A percentile compares a stretch with the other conserved stretches of the same genome.
Evolutionary conservation across 2,888 invertebrate species (phyloP).

Genomic region (Microplitis manilae): DNA sequence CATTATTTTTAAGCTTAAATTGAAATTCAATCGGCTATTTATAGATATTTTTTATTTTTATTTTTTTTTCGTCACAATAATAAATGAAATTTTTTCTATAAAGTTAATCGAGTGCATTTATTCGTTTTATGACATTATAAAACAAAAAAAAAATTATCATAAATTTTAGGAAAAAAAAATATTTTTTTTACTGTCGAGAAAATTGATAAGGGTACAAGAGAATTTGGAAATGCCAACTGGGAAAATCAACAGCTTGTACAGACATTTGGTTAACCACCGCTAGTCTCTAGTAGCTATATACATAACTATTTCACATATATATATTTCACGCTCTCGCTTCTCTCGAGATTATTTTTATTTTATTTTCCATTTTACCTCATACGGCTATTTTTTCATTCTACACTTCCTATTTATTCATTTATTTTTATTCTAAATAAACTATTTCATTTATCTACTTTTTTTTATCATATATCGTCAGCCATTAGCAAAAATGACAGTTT

Average conservation of each 20-base stretch:
- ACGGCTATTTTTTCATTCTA: neutral
- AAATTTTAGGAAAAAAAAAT: constrained; percentile 2
- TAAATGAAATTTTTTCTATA: neutral
- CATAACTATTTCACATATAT: constrained; percentile 14
- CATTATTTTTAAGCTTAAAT: too few relatives aligned
- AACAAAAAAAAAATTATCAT: constrained; percentile 6
- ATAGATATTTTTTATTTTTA: too few relatives aligned
- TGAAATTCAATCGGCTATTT: too few relatives aligned
- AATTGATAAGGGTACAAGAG: constrained; percentile 19
- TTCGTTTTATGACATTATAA: neutral
- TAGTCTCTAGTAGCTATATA: constrained; percentile 15
- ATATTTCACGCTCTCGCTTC: neutral
- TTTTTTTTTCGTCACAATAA: neutral
- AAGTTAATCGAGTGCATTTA: neutral
- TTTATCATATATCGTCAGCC: neutral
- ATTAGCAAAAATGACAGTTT: neutral
- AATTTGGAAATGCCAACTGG: constrained; percentile 30
- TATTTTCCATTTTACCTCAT: constrained; percentile 13
- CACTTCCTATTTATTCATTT: constrained; percentile 3
- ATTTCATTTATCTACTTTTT: neutral
- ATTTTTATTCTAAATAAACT: neutral
- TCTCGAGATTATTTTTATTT: constrained; percentile 1
- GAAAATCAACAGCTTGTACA: constrained; percentile 43
- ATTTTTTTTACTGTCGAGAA: constrained; percentile 19
- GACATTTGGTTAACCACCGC: constrained; percentile 37